Evolutionary conservation across 2,797 vertebrate species (phyloP), one percentile per base, ranked within the genome.

Genomic region (Myotis planiceps): DNA sequence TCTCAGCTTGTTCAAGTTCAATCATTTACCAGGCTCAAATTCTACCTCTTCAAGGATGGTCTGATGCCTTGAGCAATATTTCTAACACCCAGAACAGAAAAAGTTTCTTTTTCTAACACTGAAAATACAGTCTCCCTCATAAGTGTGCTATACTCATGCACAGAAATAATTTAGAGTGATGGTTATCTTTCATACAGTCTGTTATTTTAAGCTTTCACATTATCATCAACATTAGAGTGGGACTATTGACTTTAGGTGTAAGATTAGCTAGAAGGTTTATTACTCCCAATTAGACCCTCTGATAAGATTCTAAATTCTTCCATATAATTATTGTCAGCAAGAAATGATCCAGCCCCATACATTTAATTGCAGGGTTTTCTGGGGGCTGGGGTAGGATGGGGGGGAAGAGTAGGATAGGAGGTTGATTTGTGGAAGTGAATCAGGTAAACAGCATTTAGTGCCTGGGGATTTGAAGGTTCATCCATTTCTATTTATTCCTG

Each of bases 181-280:
- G 18, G 88, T 96, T 96, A 88, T 82, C 94, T 95, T 96, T 97
- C 83, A 63, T 68, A 63, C 34, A 81, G 72, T 79, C 88, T 93
- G 95, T 97, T 95, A 98, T 97, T 97, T 97, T 92, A 96, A 65
- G 78, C 49, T 88, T 82, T 47, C 29, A 39, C 47, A 66, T 94
- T 94, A 95, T 94, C 96, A 95, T 97, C 90, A 95, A 85, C 95
- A 95, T 96, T 96, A 86, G 74, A 95, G 58, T 37, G 68, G 85
- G 95, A 53, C 68, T 21, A 23, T 86, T 93, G 85, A 91, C 95
- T 97, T 96, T 78, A 96, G 90, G 83, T 97, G 16, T 95, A 95
- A 97, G 96, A 96, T 97, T 97, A 97, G 93, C 45, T 55, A 85
- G 94, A 97, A 98, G 94, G 96, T 96, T 97, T 97, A 97, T 97